Evolutionary conservation across 2,113 vertebrate species (phyloP).

Genomic region (Mobula hypostoma): DNA sequence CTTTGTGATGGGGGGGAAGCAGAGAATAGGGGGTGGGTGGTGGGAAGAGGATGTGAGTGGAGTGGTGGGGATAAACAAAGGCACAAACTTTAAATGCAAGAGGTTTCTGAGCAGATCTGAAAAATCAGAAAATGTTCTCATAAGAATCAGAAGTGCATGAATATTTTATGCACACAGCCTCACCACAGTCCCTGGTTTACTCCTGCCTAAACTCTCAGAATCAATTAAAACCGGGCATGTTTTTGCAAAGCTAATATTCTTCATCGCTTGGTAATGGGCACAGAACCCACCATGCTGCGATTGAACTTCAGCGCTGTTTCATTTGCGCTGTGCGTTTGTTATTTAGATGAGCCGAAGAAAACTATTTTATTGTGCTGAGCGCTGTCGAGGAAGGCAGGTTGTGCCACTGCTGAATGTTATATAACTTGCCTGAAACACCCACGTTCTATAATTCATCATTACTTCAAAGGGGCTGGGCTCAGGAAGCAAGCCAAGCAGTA

Average conservation of each 20-base stretch:
- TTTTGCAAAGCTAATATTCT: background rate
- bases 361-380: background rate
- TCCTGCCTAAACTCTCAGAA: background rate
- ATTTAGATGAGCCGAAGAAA: background rate
- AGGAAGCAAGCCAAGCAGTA: background rate
- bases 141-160: background rate
- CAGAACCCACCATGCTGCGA: background rate
- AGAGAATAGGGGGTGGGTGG: background rate
- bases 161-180: constrained; percentile 12
- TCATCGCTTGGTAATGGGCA: background rate
- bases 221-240: background rate
- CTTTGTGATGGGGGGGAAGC: background rate
- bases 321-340: background rate
- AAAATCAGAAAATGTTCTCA: background rate
- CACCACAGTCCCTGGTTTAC: background rate
- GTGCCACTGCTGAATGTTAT: background rate
- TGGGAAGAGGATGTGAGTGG: too few species aligned
- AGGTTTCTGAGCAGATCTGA: background rate
- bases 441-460: constrained; percentile 10
- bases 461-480: constrained; percentile 12
- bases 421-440: constrained; percentile 22
- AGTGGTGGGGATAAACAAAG: background rate
- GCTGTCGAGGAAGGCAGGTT: background rate
- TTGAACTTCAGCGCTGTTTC: background rate
- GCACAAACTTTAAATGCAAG: background rate